Conservation (phyloP, 2,113 vertebrate species). For the Willisornis vidua region DNA sequence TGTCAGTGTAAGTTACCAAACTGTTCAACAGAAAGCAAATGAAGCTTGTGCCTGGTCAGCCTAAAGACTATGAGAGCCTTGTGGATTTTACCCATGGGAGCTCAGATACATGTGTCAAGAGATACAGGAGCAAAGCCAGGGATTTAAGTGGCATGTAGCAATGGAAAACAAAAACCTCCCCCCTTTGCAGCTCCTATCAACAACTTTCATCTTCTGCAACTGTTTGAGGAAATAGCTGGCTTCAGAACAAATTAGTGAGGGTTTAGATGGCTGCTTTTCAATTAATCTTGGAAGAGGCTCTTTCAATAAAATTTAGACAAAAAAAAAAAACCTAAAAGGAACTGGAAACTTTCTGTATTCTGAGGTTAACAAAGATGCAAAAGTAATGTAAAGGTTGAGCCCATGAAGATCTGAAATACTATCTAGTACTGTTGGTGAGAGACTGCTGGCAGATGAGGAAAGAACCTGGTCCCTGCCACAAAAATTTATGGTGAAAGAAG, state of each 20-base stretch:
- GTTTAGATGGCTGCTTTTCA: slow-evolving; percentile 44
- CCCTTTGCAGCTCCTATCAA: slow-evolving; percentile 24
- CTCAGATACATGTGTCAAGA: not conserved
- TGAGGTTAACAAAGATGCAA: not conserved
- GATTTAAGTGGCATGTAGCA: slow-evolving; percentile 10
- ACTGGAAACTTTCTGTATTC: not conserved
- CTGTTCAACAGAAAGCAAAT: not conserved
- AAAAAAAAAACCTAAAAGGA: not conserved
- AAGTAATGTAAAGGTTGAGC: not conserved
- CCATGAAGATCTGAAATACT: not conserved
- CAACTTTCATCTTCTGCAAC: slow-evolving; percentile 26
- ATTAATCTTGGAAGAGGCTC: not conserved
- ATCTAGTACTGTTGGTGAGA: not conserved
- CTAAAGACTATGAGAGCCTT: not conserved
- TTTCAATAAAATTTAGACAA: not conserved
- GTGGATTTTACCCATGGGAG: not conserved
- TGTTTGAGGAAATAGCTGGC: slow-evolving; percentile 55
- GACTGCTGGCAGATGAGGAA: not conserved
- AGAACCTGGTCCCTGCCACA: not conserved
- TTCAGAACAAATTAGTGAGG: slow-evolving; percentile 48
- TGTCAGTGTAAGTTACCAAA: rapidly evolving
- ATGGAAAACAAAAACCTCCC: not conserved
- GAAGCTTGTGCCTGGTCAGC: not conserved
- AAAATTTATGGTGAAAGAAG: not conserved
- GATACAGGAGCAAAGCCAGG: not conserved